phyloP scores from a whole-genome alignment of 2,113 vertebrate genomes.

The Neofelis nebulosa region DNA sequence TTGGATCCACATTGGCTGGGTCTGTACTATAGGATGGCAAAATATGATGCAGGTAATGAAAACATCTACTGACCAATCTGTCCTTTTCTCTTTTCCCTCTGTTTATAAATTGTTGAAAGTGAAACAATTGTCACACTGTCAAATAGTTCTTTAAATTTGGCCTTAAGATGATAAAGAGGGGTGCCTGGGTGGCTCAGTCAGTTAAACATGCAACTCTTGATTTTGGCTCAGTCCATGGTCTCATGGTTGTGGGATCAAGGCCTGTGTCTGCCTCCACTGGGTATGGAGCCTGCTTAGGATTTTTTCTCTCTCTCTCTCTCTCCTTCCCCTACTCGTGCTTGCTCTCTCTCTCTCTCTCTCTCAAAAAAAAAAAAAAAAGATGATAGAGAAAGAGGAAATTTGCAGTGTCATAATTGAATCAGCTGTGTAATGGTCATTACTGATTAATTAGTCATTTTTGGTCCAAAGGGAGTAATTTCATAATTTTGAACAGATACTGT shows the following conservation, averaged over 20 bases:
- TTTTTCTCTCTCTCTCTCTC: no score
- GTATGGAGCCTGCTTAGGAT: no score
- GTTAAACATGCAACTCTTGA: no score
- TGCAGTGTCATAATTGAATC: neutral
- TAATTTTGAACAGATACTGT: conserved; percentile 41
- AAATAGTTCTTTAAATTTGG: conserved; percentile 35
- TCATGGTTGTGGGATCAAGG: no score
- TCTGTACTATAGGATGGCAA: neutral
- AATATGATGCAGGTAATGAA: neutral
- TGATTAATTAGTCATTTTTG: conserved; percentile 42
- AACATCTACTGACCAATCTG: neutral
- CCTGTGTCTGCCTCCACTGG: no score
- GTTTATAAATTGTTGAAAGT: conserved; percentile 53
- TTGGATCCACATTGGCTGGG: neutral
- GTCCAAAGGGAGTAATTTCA: conserved; percentile 19
- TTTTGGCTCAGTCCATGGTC: no score
- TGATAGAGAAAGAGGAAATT: neutral
- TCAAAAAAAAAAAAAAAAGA: no score
- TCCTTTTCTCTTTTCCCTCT: neutral
- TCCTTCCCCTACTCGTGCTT: no score
- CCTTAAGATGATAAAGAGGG: neutral
- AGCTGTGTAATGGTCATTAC: conserved; percentile 8
- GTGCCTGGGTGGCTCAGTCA: no score
- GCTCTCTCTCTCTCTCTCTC: no score
- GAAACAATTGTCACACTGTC: conserved; percentile 12